Base-by-base conservation (phyloP, 1,140 invertebrate genomes). In the Halesus radiatus region DNA sequence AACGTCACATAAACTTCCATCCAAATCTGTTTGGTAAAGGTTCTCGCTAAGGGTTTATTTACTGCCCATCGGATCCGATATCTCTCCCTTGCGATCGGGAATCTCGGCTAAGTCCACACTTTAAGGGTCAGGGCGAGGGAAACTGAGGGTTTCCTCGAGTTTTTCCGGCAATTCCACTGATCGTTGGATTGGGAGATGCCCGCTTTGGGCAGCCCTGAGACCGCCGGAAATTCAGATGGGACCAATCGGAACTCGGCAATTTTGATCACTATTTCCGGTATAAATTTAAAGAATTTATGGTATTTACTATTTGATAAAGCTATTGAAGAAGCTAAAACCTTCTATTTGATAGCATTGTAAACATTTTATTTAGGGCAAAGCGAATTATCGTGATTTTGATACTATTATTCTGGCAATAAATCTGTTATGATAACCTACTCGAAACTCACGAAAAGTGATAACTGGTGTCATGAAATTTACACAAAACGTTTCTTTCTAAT, bases 51-150 rank as follows among this genome's bases (percentile, higher is more conserved):
- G 75, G 68, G 74, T 79, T 81, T 81, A 81, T 81, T 81, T 81
- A 81, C 76, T 78, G 58, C 32, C 81, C 45, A 78, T 66, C 62
- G 50, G n/a, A 68, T 60, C 56, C 78, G 56, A 82, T 82, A 82
- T 82, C 75, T 82, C 78, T 80, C 81, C 81, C 81, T 66, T 72
- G 81, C 81, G 81, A 82, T 82, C 81, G 74, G 68, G 78, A 82
- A 82, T 82, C 81, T 82, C 81, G 75, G 78, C 54, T 32, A 72
- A 72, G 68, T 52, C 68, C 22, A 5, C 68, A 72, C 37, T 53
- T 53, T 53, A 18, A 26, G 68, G 26, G 45, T 29, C 7, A 53
- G 68, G 26, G 62, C 32, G 10, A 45, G 37, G 10, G 37, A 45
- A 45, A 45, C 37, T 13, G 37, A 45, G 37, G 37, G 37, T 45